A percentile compares a stretch with the other conserved stretches of the same genome.
phyloP scores from a whole-genome alignment of 1,140 invertebrate species.

The Bursaphelenchus mucronatus region DNA sequence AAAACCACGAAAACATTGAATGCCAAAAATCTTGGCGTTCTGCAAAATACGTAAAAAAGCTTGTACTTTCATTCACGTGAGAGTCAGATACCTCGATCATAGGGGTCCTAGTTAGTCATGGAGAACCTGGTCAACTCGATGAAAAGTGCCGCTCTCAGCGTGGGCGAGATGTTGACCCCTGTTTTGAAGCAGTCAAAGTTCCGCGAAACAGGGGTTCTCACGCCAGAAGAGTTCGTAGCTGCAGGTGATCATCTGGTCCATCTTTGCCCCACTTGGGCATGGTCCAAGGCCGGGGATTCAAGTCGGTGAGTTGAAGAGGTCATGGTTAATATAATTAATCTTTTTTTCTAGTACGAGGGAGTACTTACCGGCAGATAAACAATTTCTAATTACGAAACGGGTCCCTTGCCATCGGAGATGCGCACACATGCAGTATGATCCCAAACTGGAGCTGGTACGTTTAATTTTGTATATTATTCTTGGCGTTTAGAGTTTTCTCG shows the following conservation, averaged over 20 bases:
- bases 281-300: slow-evolving; percentile 80
- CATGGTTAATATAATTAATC: slow-evolving; percentile 65
- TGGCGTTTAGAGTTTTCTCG: not conserved
- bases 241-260: slow-evolving; percentile 92
- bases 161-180: slow-evolving; percentile 91
- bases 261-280: slow-evolving; percentile 99
- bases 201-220: slow-evolving; percentile 91
- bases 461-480: slow-evolving; percentile 21
- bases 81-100: not conserved
- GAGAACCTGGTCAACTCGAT: slow-evolving; percentile 90
- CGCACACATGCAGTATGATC: slow-evolving; percentile 78
- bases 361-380: slow-evolving; percentile 72
- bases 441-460: slow-evolving; percentile 72
- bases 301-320: slow-evolving; percentile 26
- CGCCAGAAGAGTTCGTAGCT: slow-evolving; percentile 68
- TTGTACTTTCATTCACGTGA: not conserved
- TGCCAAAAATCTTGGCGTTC: no score
- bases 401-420: slow-evolving; percentile 65
- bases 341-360: slow-evolving; percentile 27
- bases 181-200: slow-evolving; percentile 98
- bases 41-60: no score
- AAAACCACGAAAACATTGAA: no score
- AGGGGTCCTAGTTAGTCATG: slow-evolving; percentile 66
- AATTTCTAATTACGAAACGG: slow-evolving; percentile 93
- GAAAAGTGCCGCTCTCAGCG: slow-evolving; percentile 85